Evolutionary conservation across 2,113 vertebrate species (phyloP).

Genomic region (Promerops cafer): DNA sequence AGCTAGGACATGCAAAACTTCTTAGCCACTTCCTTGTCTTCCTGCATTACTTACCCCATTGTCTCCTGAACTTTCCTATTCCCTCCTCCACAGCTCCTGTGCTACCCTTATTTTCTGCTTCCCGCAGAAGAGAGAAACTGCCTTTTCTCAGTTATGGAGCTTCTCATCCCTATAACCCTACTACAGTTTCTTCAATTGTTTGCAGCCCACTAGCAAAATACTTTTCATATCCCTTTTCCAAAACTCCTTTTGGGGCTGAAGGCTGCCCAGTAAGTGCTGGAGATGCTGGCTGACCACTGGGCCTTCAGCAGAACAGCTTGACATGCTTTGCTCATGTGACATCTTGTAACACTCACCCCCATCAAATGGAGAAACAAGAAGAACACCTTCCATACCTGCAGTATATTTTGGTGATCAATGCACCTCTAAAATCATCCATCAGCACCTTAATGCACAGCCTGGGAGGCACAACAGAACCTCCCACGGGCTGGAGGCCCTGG

Average conservation of each 20-base stretch:
- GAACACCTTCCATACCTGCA: background rate
- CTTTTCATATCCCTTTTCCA: background rate
- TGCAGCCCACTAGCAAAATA: background rate
- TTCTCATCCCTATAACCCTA: background rate
- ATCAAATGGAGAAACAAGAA: background rate
- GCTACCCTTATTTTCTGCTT: background rate
- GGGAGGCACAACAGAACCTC: background rate
- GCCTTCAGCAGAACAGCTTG: background rate
- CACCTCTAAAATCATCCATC: background rate
- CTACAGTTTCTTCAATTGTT: background rate
- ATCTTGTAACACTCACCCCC: background rate
- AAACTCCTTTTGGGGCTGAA: background rate
- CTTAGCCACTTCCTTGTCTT: background rate
- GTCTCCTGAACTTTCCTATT: background rate
- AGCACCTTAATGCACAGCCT: background rate
- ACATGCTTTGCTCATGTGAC: background rate
- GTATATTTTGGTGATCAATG: background rate
- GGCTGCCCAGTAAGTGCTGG: background rate
- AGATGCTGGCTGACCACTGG: background rate
- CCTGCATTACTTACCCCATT: background rate
- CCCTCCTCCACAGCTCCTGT: background rate
- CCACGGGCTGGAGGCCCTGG: background rate
- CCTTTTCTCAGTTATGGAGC: background rate
- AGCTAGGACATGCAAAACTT: background rate
- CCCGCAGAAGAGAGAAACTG: no score